Evolutionary conservation across 2,797 vertebrate species (phyloP), one percentile per base, ranked within the genome.

Genomic region (Gymnopithys bicolor): DNA sequence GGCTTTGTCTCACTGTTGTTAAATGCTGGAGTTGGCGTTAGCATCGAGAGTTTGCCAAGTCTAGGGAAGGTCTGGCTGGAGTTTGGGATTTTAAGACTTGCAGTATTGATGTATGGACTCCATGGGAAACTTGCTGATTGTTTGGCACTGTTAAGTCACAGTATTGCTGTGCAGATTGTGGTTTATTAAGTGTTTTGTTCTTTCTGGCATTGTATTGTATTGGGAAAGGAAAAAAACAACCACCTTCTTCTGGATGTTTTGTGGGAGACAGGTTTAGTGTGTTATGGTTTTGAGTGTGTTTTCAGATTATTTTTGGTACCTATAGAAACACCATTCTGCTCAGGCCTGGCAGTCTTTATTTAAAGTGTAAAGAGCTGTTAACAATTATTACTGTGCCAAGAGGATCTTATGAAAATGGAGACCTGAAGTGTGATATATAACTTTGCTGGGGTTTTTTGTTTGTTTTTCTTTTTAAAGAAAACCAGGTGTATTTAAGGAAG

Each of bases 301-400:
- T 66, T 33, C 17, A 25, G 39, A 27, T 53, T 37, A 7, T 79
- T 84, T 75, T 51, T 9, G 13, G 5, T 77, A 48, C n/a, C 10
- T 63, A 7, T 76, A 64, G 19, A 73, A 80, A 25, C 7, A 5
- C 11, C 9, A 0, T 33, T 19, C 12, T 64, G 27, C 56, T 89
- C 14, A 32, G 23, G 32, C 28, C 62, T 85, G 79, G 22, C 30
- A 41, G 27, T 27, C 13, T 43, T 53, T 48, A 19, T 55, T 45
- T 43, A 0, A 41, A 51, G 9, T 53, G 7, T 53, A 7, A 62
- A 45, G 28, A 73, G n/a, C 77, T 84, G 24, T 48, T 48, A 33
- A 22, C 12, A 81, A 3, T 18, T 91, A 30, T 67, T 56, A 19
- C 0, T 68, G 22, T 16, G 30, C 45, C 0, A 0, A 48, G 46